Conservation (phyloP, 2,888 invertebrate genomes). For the Xanthia togata region DNA sequence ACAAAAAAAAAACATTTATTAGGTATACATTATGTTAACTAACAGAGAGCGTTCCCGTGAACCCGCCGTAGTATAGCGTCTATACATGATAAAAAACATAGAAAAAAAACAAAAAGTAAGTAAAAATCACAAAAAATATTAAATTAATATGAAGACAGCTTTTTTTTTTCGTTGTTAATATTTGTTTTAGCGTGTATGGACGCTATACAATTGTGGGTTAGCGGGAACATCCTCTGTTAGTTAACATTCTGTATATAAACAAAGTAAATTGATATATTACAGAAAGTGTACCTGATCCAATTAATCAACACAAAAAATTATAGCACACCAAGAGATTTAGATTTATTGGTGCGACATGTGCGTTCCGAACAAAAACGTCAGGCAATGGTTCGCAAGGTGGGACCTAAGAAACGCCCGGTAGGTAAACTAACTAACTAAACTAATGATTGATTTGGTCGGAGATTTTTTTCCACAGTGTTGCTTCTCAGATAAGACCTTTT, state of each 20-base stretch:
- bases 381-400: constrained; percentile 64
- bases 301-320: constrained; percentile 80
- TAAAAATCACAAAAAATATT: too few species aligned
- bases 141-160: too few species aligned
- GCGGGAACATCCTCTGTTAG: too few species aligned
- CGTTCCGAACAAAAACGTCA: constrained; percentile 74
- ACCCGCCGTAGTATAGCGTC: too few species aligned
- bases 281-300: constrained; percentile 82
- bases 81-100: too few species aligned
- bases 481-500: neutral
- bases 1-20: too few species aligned
- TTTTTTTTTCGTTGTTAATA: too few species aligned
- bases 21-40: too few species aligned
- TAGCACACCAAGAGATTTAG: constrained; percentile 69
- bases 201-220: too few species aligned
- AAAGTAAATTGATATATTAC: constrained; percentile 35
- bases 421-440: neutral
- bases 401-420: constrained; percentile 29
- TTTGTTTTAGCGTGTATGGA: too few species aligned
- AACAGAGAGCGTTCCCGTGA: too few species aligned
- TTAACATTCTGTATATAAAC: neutral
- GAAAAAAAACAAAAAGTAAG: too few species aligned
- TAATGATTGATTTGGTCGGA: neutral
- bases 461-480: neutral
- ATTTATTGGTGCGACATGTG: constrained; percentile 73